These are phyloP conservation scores for Rhineura floridana DNA, from an alignment of 2,113 vertebrate species.

Conservation along the genomic window DNA sequence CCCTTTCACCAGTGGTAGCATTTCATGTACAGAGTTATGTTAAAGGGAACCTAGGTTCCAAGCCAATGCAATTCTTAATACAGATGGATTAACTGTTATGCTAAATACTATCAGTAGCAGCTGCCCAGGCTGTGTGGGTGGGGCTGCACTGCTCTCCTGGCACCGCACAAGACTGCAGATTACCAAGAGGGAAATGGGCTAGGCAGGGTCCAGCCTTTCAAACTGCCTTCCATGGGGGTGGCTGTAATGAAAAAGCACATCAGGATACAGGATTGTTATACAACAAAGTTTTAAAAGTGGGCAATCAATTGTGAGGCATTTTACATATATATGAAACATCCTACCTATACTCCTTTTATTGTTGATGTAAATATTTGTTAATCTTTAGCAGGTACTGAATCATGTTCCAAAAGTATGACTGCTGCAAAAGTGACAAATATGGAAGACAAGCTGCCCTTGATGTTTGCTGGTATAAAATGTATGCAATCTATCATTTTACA, in stretches of 20 bases:
- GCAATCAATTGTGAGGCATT: not conserved
- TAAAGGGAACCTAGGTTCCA: not conserved
- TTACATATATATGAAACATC: rapidly evolving
- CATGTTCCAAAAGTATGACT: not conserved
- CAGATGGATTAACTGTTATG: not conserved
- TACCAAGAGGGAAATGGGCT: too few species aligned
- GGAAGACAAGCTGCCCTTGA: not conserved
- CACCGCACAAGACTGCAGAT: too few species aligned
- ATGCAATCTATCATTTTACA: constrained; percentile 1
- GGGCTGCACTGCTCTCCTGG: too few species aligned
- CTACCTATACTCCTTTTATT: rapidly evolving
- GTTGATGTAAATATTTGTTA: not conserved
- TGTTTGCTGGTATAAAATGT: not conserved
- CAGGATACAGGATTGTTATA: not conserved
- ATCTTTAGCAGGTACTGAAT: not conserved
- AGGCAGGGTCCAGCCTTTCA: not conserved
- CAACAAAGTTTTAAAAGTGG: not conserved
- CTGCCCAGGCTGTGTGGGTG: too few species aligned
- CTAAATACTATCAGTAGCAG: too few species aligned
- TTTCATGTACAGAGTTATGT: not conserved
- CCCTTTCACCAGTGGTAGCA: not conserved
- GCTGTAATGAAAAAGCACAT: not conserved
- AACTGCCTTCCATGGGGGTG: not conserved
- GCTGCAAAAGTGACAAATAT: not conserved
- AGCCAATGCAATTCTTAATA: not conserved